These are phyloP conservation scores for Ooceraea biroi DNA, from an alignment of 1,140 invertebrate genomes.

Conservation along the genomic window DNA sequence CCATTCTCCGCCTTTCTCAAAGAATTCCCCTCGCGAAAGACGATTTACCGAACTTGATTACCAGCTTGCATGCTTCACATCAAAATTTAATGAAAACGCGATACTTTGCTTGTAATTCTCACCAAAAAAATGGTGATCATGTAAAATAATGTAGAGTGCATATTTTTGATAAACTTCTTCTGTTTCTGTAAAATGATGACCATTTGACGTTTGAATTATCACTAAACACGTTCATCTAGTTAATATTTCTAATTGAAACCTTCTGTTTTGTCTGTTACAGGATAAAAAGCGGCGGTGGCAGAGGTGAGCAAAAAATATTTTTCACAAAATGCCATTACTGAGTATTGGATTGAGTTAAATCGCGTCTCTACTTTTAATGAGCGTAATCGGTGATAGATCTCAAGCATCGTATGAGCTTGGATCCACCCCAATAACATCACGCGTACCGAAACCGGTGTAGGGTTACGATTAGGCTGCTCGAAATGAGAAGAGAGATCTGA, in stretches of 20 bases:
- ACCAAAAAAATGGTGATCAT: background rate
- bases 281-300: constrained; percentile 82
- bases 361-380: background rate
- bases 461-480: constrained; percentile 14
- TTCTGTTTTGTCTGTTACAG: constrained; percentile 79
- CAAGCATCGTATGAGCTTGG: background rate
- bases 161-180: constrained; percentile 17
- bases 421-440: constrained; percentile 15
- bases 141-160: background rate
- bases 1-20: background rate
- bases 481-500: constrained; percentile 32
- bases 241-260: too few species aligned
- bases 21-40: background rate
- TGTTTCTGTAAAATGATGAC: background rate
- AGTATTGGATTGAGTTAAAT: background rate
- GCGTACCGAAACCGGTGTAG: background rate
- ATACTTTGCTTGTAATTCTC: constrained; percentile 10
- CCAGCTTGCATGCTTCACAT: constrained; percentile 23
- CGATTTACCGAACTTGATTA: constrained; percentile 43
- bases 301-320: constrained; percentile 78
- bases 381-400: background rate
- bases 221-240: too few species aligned
- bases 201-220: too few species aligned
- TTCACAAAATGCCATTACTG: background rate
- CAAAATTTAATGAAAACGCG: too few species aligned